These are phyloP conservation scores for Rhagonycha lutea DNA, from an alignment of 2,888 invertebrate species.

Conservation along the genomic window DNA sequence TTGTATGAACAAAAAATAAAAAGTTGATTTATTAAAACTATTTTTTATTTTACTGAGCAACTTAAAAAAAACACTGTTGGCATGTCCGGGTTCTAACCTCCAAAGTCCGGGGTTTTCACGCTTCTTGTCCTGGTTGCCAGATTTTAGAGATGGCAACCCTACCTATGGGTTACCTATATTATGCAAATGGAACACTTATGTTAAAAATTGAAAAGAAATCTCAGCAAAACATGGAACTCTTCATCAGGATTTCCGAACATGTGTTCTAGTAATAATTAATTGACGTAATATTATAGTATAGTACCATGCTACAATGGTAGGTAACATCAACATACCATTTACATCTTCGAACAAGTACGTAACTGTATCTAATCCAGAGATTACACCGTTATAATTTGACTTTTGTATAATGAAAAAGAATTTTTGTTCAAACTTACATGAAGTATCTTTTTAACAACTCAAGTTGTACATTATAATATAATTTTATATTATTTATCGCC, in stretches of 20 bases:
- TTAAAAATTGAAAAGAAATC: too few relatives aligned
- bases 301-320: not conserved
- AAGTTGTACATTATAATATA: not conserved
- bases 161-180: too few relatives aligned
- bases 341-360: slow-evolving; percentile 4
- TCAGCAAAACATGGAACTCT: too few relatives aligned
- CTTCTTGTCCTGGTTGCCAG: too few relatives aligned
- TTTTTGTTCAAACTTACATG: not conserved
- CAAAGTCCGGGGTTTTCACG: too few relatives aligned
- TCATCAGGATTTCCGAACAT: not conserved
- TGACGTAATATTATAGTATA: not conserved
- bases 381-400: slow-evolving; percentile 11
- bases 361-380: slow-evolving; percentile 1
- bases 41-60: too few relatives aligned
- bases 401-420: not conserved
- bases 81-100: too few relatives aligned
- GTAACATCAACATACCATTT: not conserved
- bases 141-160: too few relatives aligned
- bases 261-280: not conserved
- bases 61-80: too few relatives aligned
- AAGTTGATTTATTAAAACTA: too few relatives aligned
- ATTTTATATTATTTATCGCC: not conserved
- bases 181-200: too few relatives aligned
- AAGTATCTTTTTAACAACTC: not conserved
- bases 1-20: too few relatives aligned